Conservation (phyloP, 2,888 invertebrate genomes). For the Epinotia ramella region DNA sequence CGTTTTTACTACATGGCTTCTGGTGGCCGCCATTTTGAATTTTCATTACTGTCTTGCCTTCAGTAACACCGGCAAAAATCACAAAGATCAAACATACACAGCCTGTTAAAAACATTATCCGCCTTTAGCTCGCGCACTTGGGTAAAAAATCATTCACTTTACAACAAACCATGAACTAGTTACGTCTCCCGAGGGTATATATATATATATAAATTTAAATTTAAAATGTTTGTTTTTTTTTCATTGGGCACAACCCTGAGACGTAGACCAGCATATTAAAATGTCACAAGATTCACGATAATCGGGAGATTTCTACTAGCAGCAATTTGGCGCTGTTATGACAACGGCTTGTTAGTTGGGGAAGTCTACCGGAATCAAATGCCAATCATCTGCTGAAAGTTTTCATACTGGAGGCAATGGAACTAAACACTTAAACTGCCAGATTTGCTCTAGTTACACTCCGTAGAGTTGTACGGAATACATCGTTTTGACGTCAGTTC, state of each 20-base stretch:
- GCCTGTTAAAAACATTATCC: no score
- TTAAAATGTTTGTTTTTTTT: not conserved
- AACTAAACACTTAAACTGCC: conserved; percentile 40
- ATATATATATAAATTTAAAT: no score
- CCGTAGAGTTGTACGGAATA: conserved; percentile 3
- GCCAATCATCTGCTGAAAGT: conserved; percentile 67
- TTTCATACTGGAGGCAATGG: conserved; percentile 28
- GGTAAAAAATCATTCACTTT: no score
- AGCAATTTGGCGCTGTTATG: conserved; percentile 72
- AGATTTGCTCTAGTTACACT: conserved; percentile 58
- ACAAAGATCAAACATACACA: no score
- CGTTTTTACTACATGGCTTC: no score
- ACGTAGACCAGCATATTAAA: conserved; percentile 67
- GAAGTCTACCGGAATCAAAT: conserved; percentile 82
- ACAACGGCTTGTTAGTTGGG: conserved; percentile 76
- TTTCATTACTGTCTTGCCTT: no score
- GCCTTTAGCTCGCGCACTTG: no score
- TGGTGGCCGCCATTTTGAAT: no score
- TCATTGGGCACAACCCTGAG: conserved; percentile 61
- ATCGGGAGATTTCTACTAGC: conserved; percentile 65
- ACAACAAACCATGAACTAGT: no score
- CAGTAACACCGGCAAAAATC: no score
- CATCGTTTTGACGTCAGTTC: not conserved
- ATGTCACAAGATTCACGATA: conserved; percentile 71
- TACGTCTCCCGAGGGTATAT: no score